Evolutionary conservation across 2,113 vertebrate species (phyloP).

Genomic region (Anhinga rufa): DNA sequence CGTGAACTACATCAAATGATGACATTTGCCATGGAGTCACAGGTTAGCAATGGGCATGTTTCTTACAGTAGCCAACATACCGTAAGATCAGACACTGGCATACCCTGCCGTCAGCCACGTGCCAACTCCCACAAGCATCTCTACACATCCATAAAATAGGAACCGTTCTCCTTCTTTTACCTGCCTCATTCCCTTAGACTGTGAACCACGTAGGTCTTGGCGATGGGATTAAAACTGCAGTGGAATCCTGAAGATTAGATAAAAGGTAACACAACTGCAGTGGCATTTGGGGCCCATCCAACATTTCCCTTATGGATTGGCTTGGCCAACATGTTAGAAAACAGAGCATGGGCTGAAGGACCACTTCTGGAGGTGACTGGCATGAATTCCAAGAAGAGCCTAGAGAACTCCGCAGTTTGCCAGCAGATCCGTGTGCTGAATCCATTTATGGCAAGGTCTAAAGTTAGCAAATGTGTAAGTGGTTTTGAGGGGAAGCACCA

Average conservation of each 20-base stretch:
- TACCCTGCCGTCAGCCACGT: background rate
- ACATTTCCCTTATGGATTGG: background rate
- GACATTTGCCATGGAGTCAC: background rate
- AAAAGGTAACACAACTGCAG: background rate
- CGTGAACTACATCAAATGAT: background rate
- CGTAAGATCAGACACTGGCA: background rate
- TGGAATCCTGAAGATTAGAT: background rate
- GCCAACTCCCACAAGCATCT: background rate
- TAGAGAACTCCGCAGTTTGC: background rate
- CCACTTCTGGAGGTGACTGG: background rate
- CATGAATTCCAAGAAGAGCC: background rate
- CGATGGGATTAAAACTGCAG: background rate
- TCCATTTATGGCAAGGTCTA: background rate
- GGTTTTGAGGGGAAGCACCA: background rate
- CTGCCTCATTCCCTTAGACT: background rate
- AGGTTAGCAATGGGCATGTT: background rate
- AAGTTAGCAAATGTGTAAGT: background rate
- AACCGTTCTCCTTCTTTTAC: background rate
- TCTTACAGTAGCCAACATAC: background rate
- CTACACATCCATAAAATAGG: background rate
- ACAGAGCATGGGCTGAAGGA: background rate
- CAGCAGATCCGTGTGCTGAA: background rate
- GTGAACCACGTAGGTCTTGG: background rate
- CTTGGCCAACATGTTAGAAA: background rate
- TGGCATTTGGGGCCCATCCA: background rate